These are phyloP conservation scores for Drosophila eohydei DNA, from an alignment of 2,888 invertebrate genomes.

Conservation along the genomic window DNA sequence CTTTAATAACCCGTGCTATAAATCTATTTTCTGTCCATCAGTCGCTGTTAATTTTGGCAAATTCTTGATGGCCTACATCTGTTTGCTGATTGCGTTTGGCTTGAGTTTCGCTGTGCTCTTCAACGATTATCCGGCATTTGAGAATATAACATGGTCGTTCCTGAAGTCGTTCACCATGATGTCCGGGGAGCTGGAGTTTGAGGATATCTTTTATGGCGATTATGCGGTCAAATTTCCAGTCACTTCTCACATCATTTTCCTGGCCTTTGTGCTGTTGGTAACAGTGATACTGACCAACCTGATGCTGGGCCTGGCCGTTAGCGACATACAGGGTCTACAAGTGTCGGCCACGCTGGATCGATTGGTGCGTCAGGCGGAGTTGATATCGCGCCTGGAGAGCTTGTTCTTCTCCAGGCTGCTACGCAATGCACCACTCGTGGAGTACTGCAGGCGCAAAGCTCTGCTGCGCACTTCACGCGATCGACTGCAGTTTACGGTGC, in stretches of 20 bases:
- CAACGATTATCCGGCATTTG: slow-evolving; percentile 90
- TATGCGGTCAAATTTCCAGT: slow-evolving; percentile 88
- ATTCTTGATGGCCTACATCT: slow-evolving; percentile 92
- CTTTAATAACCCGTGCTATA: not conserved
- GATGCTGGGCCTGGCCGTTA: slow-evolving; percentile 93
- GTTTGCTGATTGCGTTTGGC: slow-evolving; percentile 92
- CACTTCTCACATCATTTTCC: slow-evolving; percentile 91
- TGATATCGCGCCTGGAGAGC: slow-evolving; percentile 93
- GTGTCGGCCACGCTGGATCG: slow-evolving; percentile 92
- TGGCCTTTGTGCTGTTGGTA: slow-evolving; percentile 91
- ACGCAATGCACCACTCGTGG: slow-evolving; percentile 88
- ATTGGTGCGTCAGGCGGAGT: slow-evolving; percentile 91
- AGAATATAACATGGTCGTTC: slow-evolving; percentile 86
- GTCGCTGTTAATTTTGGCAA: slow-evolving; percentile 93
- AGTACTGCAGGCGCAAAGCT: slow-evolving; percentile 89
- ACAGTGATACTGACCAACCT: slow-evolving; percentile 93
- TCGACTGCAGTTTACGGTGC: slow-evolving; percentile 90
- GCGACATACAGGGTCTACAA: slow-evolving; percentile 93
- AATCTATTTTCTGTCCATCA: slow-evolving; percentile 50
- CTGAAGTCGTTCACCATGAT: slow-evolving; percentile 95
- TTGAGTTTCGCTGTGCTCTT: slow-evolving; percentile 93
- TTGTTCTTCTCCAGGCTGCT: slow-evolving; percentile 92
- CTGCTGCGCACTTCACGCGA: slow-evolving; percentile 90
- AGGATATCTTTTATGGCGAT: slow-evolving; percentile 91
- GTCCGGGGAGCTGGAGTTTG: slow-evolving; percentile 94